phyloP scores from a whole-genome alignment of 2,797 vertebrate species.

The Phataginus tricuspis region DNA sequence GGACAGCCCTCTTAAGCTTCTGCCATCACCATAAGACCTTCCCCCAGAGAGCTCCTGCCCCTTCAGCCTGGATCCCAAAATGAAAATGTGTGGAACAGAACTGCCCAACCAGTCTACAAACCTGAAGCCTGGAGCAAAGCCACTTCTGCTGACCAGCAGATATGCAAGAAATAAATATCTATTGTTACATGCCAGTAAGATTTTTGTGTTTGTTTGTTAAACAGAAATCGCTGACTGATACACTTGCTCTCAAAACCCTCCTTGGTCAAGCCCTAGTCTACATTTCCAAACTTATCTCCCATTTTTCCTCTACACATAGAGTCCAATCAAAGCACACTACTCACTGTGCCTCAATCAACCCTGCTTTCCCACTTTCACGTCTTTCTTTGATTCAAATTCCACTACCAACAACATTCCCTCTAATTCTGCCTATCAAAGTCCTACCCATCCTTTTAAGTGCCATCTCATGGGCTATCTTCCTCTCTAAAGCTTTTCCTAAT shows the following conservation, averaged over 20 bases:
- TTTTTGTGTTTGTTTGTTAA: background rate
- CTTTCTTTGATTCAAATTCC: background rate
- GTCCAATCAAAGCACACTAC: background rate
- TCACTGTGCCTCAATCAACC: background rate
- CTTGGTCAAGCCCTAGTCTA: background rate
- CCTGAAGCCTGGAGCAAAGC: background rate
- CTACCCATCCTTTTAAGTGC: background rate
- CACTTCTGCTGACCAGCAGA: background rate
- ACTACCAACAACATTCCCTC: background rate
- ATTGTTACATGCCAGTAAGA: background rate
- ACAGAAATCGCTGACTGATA: background rate
- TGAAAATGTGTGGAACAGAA: background rate
- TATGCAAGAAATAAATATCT: background rate
- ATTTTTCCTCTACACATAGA: background rate
- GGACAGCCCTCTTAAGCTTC: background rate
- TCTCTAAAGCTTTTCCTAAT: background rate
- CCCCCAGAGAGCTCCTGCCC: background rate
- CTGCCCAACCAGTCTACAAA: background rate
- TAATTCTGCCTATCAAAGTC: background rate
- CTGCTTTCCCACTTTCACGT: background rate
- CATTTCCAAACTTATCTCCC: background rate
- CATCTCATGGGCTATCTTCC: background rate
- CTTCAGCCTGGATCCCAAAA: background rate
- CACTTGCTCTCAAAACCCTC: background rate
- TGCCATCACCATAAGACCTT: background rate